A percentile compares a stretch with the other conserved stretches of the same genome.
phyloP scores from a whole-genome alignment of 2,113 vertebrate species.

The Pagrus major region DNA sequence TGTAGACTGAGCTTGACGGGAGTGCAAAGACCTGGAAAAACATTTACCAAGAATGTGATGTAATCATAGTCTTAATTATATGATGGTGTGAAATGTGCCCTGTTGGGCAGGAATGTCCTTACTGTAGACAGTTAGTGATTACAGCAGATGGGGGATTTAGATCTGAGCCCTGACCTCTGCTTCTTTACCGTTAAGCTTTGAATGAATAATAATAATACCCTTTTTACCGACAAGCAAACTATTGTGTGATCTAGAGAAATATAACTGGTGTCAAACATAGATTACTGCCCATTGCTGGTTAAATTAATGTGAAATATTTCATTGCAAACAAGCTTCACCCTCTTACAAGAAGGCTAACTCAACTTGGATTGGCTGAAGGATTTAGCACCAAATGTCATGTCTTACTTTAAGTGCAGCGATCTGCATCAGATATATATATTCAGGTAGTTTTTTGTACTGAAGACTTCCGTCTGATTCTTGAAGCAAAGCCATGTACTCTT shows the following conservation, averaged over 20 bases:
- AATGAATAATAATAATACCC: no score
- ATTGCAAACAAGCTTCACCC: neutral
- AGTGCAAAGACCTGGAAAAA: slow-evolving; percentile 28
- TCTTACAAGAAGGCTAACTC: neutral
- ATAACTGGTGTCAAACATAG: neutral
- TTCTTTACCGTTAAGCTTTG: neutral
- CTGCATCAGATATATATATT: no score
- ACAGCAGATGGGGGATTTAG: neutral
- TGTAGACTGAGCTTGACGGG: neutral
- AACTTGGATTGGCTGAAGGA: no score
- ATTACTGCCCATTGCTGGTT: neutral
- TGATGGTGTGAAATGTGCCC: slow-evolving; percentile 5
- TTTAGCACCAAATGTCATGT: no score
- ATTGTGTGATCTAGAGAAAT: no score
- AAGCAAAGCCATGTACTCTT: no score
- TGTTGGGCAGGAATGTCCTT: neutral
- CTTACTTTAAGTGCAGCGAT: no score
- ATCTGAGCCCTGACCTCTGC: neutral
- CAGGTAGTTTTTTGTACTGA: no score
- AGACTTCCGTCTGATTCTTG: no score
- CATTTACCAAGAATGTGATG: slow-evolving; percentile 15
- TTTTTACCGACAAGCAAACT: no score
- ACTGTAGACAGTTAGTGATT: neutral
- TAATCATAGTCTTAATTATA: neutral
- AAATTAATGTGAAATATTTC: no score